Evolutionary conservation across 2,888 invertebrate genomes (phyloP).

Genomic region (Sclerodermus sp.): DNA sequence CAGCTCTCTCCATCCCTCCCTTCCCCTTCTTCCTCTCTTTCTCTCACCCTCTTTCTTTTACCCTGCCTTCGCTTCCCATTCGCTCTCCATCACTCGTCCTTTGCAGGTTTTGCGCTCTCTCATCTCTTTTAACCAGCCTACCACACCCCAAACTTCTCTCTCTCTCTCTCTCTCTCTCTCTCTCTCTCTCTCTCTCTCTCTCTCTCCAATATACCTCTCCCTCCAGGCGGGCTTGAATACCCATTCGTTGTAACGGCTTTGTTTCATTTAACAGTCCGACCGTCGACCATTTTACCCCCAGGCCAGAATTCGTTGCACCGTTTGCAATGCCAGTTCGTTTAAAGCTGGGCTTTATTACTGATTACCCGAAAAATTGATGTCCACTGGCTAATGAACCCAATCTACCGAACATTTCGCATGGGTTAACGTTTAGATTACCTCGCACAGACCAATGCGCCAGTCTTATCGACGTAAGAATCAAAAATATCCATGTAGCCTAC

Average conservation of each 20-base stretch:
- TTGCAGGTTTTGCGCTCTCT: not conserved
- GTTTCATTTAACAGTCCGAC: slow-evolving; percentile 51
- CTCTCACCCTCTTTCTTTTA: not conserved
- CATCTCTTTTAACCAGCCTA: slow-evolving; percentile 5
- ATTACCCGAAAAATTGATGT: slow-evolving; percentile 52
- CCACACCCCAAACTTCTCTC: slow-evolving; percentile 4
- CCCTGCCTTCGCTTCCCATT: slow-evolving; percentile 1
- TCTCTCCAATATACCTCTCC: slow-evolving; percentile 14
- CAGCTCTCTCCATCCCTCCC: not conserved
- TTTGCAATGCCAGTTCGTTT: slow-evolving; percentile 41
- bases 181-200: slow-evolving; percentile 12
- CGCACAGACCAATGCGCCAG: too few relatives aligned
- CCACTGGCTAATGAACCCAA: slow-evolving; percentile 44
- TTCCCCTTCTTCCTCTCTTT: not conserved
- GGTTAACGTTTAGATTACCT: slow-evolving; percentile 26
- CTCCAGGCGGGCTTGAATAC: slow-evolving; percentile 29
- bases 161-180: slow-evolving; percentile 14
- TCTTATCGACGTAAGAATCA: too few relatives aligned
- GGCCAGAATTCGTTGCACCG: slow-evolving; percentile 15
- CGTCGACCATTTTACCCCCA: slow-evolving; percentile 33
- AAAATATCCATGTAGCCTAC: too few relatives aligned
- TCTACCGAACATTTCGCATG: slow-evolving; percentile 9
- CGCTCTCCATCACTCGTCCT: not conserved
- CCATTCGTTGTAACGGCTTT: slow-evolving; percentile 53
- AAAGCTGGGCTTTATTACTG: slow-evolving; percentile 50